Percentiles rank a stretch among this genome's conserved stretches.
Conservation (phyloP, 2,113 vertebrate species). For the Stegastes partitus region DNA sequence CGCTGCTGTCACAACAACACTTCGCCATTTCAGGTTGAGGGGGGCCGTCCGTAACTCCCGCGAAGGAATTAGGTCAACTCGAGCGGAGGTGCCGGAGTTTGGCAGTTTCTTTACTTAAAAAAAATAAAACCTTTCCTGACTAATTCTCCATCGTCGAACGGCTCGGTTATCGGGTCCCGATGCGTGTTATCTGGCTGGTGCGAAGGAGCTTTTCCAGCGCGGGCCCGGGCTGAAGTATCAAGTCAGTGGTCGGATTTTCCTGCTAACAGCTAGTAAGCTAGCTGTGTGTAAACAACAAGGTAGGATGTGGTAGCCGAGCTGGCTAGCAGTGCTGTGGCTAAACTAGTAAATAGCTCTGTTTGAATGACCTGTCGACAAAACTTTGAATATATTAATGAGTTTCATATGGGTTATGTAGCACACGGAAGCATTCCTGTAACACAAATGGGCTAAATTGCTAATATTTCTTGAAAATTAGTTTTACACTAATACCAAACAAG, state of each 20-base stretch:
- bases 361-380: no score
- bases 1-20: slow-evolving; percentile 75
- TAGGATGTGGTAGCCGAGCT: slow-evolving; percentile 16
- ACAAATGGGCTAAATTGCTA: not conserved
- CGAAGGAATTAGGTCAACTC: slow-evolving; percentile 73
- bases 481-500: no score
- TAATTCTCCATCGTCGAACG: not conserved
- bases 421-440: not conserved
- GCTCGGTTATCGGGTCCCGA: slow-evolving; percentile 39
- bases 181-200: slow-evolving; percentile 55
- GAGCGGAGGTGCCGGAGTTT: not conserved
- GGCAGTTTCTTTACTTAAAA: slow-evolving; percentile 5
- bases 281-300: slow-evolving; percentile 74
- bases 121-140: not conserved
- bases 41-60: slow-evolving; percentile 40
- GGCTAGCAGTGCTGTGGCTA: not conserved
- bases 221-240: slow-evolving; percentile 74
- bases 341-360: not conserved
- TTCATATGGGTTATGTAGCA: no score
- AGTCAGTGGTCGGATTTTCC: slow-evolving; percentile 57
- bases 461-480: no score
- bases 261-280: slow-evolving; percentile 59
- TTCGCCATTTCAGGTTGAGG: slow-evolving; percentile 81
- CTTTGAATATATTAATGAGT: not conserved
- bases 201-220: slow-evolving; percentile 65